Conservation (phyloP, 2,888 invertebrate species). For the Hedya salicella region DNA sequence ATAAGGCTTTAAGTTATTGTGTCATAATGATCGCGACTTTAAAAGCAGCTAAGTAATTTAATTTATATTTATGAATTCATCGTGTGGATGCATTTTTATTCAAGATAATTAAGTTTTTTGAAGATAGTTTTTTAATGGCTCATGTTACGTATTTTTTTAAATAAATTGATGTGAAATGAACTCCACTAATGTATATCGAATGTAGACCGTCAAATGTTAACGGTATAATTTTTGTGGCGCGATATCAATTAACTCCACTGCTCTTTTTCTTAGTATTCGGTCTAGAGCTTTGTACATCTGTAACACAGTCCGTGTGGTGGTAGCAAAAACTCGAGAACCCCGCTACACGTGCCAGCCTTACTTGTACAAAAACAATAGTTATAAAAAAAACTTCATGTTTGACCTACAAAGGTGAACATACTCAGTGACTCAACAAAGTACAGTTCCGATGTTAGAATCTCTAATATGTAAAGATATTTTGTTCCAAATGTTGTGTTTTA, state of each 20-base stretch:
- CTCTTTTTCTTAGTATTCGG: conserved; percentile 10
- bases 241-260: not conserved
- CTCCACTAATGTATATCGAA: no score
- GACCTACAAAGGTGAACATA: conserved; percentile 7
- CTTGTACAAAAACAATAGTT: conserved; percentile 1
- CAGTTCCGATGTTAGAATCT: not conserved
- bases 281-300: conserved; percentile 8
- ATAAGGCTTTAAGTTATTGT: conserved; percentile 32
- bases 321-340: conserved; percentile 8
- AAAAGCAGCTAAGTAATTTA: not conserved
- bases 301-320: not conserved
- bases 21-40: conserved; percentile 21
- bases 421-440: not conserved
- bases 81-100: not conserved
- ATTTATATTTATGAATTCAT: conserved; percentile 3
- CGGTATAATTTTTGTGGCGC: not conserved
- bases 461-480: not conserved
- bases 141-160: not conserved
- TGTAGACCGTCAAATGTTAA: not conserved
- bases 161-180: not conserved
- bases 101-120: not conserved
- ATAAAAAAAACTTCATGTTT: not conserved
- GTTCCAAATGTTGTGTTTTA: conserved; percentile 7
- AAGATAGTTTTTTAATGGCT: not conserved
- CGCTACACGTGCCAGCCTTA: not conserved